These are phyloP conservation scores for Siphlonurus alternatus DNA, from an alignment of 2,888 invertebrate genomes.

Conservation along the genomic window DNA sequence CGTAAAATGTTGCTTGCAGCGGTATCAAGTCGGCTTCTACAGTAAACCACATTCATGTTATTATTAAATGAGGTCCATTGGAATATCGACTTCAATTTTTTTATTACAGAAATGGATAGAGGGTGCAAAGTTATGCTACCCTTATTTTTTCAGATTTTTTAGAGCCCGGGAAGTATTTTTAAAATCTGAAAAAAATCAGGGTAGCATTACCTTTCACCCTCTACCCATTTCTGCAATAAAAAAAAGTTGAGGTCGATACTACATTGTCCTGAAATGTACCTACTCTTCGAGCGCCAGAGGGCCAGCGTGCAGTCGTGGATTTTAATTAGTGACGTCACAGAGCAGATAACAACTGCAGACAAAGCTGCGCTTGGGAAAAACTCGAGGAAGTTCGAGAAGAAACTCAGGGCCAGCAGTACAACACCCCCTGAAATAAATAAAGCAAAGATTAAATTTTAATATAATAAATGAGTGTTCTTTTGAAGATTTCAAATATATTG, in stretches of 20 bases:
- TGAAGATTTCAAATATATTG: too few species aligned
- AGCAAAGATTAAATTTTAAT: too few species aligned
- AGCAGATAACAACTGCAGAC: background rate
- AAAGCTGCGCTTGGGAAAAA: background rate
- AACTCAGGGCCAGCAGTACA: background rate
- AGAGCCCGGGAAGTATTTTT: too few species aligned
- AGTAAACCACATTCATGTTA: too few species aligned
- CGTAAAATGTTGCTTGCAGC: background rate
- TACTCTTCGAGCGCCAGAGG: background rate
- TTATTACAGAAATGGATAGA: too few species aligned
- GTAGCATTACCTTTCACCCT: background rate
- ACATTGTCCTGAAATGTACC: too few species aligned
- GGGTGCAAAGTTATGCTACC: too few species aligned
- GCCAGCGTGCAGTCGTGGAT: background rate
- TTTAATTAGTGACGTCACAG: constrained; percentile 26
- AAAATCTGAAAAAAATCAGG: constrained; percentile 16
- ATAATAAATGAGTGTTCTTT: too few species aligned
- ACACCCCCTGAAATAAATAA: background rate
- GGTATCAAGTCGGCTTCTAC: background rate
- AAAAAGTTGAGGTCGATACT: too few species aligned
- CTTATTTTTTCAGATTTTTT: too few species aligned
- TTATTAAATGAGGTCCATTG: too few species aligned
- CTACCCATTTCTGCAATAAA: background rate
- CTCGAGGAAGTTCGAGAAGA: background rate
- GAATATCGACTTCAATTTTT: too few species aligned